Evolutionary conservation across 2,888 invertebrate genomes (phyloP).

Genomic region (Geotrupes spiniger): DNA sequence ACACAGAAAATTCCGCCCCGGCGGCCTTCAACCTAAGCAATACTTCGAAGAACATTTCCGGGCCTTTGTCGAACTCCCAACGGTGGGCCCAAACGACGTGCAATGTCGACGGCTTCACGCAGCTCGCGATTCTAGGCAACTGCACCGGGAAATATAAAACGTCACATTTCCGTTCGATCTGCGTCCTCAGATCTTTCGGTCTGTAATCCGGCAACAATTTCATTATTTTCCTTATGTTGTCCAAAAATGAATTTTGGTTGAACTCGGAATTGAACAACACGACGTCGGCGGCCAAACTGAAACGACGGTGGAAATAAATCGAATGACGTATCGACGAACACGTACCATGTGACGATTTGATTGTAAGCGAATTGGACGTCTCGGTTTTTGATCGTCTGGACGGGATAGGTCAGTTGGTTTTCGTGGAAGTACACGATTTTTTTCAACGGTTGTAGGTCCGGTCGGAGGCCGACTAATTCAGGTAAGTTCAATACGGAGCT

Average conservation of each 20-base stretch:
- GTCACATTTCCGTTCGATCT: constrained; percentile 58
- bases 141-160: constrained; percentile 53
- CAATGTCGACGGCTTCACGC: constrained; percentile 36
- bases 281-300: constrained; percentile 64
- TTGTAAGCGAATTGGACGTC: constrained; percentile 77
- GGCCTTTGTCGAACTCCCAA: constrained; percentile 78
- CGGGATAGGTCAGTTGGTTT: constrained; percentile 72
- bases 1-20: constrained; percentile 57
- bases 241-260: constrained; percentile 66
- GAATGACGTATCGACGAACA: constrained; percentile 7
- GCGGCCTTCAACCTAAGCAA: constrained; percentile 53
- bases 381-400: constrained; percentile 60
- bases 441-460: constrained; percentile 57
- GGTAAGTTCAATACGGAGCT: constrained; percentile 69
- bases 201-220: constrained; percentile 65
- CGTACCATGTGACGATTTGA: constrained; percentile 67
- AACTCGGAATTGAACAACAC: constrained; percentile 70
- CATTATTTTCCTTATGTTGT: constrained; percentile 58
- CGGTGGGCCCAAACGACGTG: constrained; percentile 74
- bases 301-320: too few relatives aligned
- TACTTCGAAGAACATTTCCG: constrained; percentile 60
- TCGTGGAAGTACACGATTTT: constrained; percentile 77
- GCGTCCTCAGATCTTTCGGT: constrained; percentile 55
- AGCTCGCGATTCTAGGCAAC: constrained; percentile 30
- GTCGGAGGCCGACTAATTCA: constrained; percentile 65